phyloP scores from a whole-genome alignment of 2,888 invertebrate genomes.

The Labia minor region DNA sequence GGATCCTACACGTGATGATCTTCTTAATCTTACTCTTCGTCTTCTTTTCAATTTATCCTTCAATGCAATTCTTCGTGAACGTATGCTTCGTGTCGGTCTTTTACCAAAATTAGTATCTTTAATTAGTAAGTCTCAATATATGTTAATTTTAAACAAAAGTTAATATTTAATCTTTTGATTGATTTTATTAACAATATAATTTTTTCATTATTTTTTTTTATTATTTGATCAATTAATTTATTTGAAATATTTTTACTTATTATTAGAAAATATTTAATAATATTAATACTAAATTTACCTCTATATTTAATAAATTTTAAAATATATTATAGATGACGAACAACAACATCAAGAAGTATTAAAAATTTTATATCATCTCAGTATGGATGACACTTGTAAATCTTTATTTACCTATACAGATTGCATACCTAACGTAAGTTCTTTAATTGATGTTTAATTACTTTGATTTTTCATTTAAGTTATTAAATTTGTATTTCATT shows the following conservation, averaged over 20 bases:
- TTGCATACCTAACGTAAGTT: conserved; percentile 77
- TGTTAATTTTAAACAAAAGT: no score
- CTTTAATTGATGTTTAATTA: no score
- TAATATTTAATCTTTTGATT: no score
- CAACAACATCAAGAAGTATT: conserved; percentile 66
- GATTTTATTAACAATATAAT: no score
- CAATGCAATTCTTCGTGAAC: conserved; percentile 71
- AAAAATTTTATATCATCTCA: conserved; percentile 82
- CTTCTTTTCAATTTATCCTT: conserved; percentile 93
- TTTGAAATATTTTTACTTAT: conserved; percentile 15
- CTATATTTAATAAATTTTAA: no score
- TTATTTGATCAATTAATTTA: not conserved
- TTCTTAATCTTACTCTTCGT: conserved; percentile 74
- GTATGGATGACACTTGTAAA: conserved; percentile 89
- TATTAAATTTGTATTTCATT: not conserved
- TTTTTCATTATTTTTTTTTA: conserved; percentile 14
- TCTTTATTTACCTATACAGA: conserved; percentile 88
- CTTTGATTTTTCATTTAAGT: not conserved
- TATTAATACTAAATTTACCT: no score
- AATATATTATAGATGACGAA: conserved; percentile 56
- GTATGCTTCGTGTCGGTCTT: conserved; percentile 82
- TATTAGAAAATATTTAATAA: not conserved
- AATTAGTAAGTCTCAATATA: conserved; percentile 69
- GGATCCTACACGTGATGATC: conserved; percentile 50
- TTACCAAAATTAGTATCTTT: conserved; percentile 82